Evolutionary conservation across 2,888 invertebrate genomes (phyloP).

Genomic region (Drosophila subsilvestris): DNA sequence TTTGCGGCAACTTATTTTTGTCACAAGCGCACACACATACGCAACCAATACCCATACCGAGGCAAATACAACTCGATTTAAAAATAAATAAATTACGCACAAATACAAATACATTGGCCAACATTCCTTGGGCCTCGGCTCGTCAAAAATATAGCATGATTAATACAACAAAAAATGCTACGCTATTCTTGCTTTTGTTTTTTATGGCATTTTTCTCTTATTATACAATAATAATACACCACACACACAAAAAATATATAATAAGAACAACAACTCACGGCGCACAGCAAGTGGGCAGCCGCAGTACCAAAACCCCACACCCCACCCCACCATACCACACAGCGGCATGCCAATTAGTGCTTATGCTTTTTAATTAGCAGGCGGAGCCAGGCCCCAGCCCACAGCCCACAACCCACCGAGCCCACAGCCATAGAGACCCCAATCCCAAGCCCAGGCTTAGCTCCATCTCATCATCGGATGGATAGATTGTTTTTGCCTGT

Average conservation of each 20-base stretch:
- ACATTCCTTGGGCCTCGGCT: constrained; percentile 53
- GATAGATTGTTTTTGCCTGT: not conserved
- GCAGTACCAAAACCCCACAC: not conserved
- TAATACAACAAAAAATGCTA: constrained; percentile 68
- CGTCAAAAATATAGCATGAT: constrained; percentile 73
- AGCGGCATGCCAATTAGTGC: constrained; percentile 75
- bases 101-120: constrained; percentile 51
- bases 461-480: not conserved
- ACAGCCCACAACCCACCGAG: constrained; percentile 2
- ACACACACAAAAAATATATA: constrained; percentile 19
- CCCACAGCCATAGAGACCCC: constrained; percentile 17
- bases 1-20: constrained; percentile 74
- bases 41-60: constrained; percentile 18
- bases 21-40: constrained; percentile 49
- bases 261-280: constrained; percentile 26
- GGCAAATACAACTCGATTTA: constrained; percentile 60
- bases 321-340: constrained; percentile 43
- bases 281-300: constrained; percentile 63
- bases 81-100: constrained; percentile 79
- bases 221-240: constrained; percentile 39
- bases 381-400: constrained; percentile 14
- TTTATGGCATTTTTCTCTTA: constrained; percentile 63
- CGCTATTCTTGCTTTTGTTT: not conserved
- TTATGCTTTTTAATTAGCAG: constrained; percentile 75
- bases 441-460: not conserved